phyloP scores from a whole-genome alignment of 1,140 invertebrate genomes.

The Ridgeia piscesae region DNA sequence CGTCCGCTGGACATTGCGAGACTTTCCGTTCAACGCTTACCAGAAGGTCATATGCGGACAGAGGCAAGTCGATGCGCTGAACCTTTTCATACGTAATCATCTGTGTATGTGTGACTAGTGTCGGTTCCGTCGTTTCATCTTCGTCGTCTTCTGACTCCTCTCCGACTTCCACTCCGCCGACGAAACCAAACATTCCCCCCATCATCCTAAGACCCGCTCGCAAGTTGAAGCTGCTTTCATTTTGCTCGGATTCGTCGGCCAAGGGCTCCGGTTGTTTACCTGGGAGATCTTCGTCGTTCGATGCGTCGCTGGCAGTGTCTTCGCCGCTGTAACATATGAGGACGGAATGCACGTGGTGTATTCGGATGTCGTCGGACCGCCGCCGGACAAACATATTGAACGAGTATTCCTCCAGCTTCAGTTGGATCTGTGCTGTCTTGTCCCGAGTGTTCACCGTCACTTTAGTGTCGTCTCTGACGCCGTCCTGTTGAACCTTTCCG shows the following conservation, averaged over 20 bases:
- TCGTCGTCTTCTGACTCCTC: neutral
- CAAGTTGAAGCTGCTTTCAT: too few species aligned
- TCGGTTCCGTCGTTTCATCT: neutral
- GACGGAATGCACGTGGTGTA: neutral
- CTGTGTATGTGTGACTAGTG: neutral
- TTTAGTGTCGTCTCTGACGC: neutral
- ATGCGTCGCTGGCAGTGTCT: neutral
- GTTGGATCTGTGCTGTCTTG: neutral
- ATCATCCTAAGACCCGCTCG: neutral
- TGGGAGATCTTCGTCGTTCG: neutral
- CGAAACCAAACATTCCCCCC: neutral
- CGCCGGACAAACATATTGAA: neutral
- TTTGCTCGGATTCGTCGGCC: neutral
- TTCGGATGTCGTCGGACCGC: neutral
- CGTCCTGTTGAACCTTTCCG: neutral
- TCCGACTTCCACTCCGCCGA: neutral
- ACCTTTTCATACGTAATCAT: neutral
- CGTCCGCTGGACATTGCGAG: neutral
- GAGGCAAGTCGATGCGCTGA: neutral
- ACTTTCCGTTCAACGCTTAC: neutral
- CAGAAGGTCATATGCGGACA: neutral
- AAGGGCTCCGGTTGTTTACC: neutral
- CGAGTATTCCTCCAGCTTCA: neutral
- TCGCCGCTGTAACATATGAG: neutral
- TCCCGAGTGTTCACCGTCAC: neutral